phyloP scores from a whole-genome alignment of 1,140 invertebrate species.

The Chrysoperla carnea region DNA sequence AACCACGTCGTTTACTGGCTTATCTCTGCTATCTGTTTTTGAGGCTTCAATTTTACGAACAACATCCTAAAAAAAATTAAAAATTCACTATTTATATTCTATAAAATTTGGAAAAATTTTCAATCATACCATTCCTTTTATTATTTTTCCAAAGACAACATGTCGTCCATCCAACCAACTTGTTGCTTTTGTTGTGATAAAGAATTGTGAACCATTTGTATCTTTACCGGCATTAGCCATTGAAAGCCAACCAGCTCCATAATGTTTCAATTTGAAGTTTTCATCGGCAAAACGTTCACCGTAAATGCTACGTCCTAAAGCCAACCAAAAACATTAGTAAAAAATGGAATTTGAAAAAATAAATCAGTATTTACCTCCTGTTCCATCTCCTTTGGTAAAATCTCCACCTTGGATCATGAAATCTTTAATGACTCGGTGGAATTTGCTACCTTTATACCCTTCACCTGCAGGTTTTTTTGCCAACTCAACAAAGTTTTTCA shows the following conservation, averaged over 20 bases:
- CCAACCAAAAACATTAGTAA: constrained; percentile 5
- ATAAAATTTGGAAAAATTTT: neutral
- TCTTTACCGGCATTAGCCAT: constrained; percentile 96
- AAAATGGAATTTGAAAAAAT: neutral
- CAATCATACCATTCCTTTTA: constrained; percentile 68
- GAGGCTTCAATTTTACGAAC: constrained; percentile 70
- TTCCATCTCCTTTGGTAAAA: constrained; percentile 84
- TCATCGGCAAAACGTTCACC: constrained; percentile 88
- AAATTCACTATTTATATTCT: constrained; percentile 6
- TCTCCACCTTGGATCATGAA: constrained; percentile 95
- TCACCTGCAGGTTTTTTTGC: constrained; percentile 58
- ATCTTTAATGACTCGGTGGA: constrained; percentile 84
- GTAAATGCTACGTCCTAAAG: constrained; percentile 74
- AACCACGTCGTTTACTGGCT: constrained; percentile 58
- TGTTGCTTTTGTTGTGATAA: constrained; percentile 83
- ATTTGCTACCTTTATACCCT: constrained; percentile 77
- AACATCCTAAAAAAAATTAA: constrained; percentile 43
- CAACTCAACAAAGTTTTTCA: constrained; percentile 77
- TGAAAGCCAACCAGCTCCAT: constrained; percentile 87
- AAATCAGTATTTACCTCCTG: constrained; percentile 43
- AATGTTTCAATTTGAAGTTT: constrained; percentile 96
- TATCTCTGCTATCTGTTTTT: constrained; percentile 56
- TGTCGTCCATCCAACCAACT: constrained; percentile 92
- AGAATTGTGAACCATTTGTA: constrained; percentile 98
- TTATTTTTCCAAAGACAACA: constrained; percentile 91